phyloP scores from a whole-genome alignment of 2,113 vertebrate genomes.

The Spea bombifrons region DNA sequence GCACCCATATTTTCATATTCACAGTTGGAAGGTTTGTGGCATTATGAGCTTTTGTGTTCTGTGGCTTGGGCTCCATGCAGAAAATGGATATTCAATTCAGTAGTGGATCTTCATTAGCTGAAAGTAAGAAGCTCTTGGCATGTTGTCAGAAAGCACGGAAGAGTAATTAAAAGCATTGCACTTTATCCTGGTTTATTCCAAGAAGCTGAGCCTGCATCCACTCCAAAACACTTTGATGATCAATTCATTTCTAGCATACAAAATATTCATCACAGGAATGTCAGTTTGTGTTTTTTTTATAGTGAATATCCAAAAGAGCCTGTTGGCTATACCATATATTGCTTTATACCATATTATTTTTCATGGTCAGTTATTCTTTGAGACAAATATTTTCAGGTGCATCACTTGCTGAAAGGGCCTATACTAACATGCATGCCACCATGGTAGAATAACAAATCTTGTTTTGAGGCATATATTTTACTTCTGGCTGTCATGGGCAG shows the following conservation, averaged over 20 bases:
- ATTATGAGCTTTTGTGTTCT: neutral
- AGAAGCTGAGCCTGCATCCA: conserved; percentile 20
- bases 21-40: neutral
- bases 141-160: conserved; percentile 21
- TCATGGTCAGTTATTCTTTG: no score
- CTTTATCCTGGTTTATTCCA: conserved; percentile 33
- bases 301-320: no score
- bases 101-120: conserved; percentile 4
- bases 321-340: no score
- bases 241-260: conserved; percentile 32
- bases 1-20: neutral
- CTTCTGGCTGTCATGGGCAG: no score
- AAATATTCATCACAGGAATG: conserved; percentile 15
- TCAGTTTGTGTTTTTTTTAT: no score
- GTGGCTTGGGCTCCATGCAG: neutral
- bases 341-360: no score
- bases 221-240: conserved; percentile 34
- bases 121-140: conserved; percentile 21
- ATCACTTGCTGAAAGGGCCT: no score
- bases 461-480: no score
- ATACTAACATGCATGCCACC: no score
- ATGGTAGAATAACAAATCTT: no score
- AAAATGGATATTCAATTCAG: conserved; percentile 3
- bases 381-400: no score
- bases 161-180: conserved; percentile 26